Base-by-base conservation (phyloP, 2,888 invertebrate species). In the Helicoverpa assulta region DNA sequence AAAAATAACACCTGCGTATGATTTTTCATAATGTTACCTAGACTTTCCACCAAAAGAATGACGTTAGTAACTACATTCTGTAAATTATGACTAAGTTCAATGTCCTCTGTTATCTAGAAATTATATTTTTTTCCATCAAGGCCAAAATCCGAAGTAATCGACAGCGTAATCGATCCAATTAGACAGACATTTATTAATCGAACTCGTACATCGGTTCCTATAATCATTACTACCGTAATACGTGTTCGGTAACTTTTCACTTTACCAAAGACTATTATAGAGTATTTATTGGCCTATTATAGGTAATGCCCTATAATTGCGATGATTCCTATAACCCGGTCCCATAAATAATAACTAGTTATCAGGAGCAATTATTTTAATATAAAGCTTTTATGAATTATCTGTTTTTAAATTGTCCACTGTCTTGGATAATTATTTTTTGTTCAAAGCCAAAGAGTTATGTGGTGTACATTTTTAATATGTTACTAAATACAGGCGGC, bases 251-350 rank as follows among this genome's bases (percentile, higher is more conserved):
- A 80, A 74, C 68, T 83, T 78, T 81, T 76, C 70, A 83, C 70
- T 83, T 71, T 55, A 60, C 29, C 53, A 18, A 33, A 33, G 26
- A 60, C 73, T 37, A 76, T 73, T 68, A 81, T 54, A 50, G 26
- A 76, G 58, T 72, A 81, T 76, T 83, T 67, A 78, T 83, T 65
- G 71, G 61, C 61, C 70, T 73, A 76, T 81, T 76, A 78, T 55
- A 52, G 37, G 68, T 83, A 82, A 82, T 83, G 55, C 47, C 53
- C 67, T 61, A 40, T 78, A 81, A 81, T 78, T 78, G 76, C 54
- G 33, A 56, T 66, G 72, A 70, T 67, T 71, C 56, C 70, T 76
- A 62, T 61, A 5, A 67, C 40, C 51, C 33, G 40, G 58, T 51
- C 40, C 54, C 43, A 52, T 73, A 57, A 75, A 70, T 81, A 78